These are phyloP conservation scores for Sphaerodactylus townsendi DNA, from an alignment of 2,113 vertebrate species.

Conservation along the genomic window DNA sequence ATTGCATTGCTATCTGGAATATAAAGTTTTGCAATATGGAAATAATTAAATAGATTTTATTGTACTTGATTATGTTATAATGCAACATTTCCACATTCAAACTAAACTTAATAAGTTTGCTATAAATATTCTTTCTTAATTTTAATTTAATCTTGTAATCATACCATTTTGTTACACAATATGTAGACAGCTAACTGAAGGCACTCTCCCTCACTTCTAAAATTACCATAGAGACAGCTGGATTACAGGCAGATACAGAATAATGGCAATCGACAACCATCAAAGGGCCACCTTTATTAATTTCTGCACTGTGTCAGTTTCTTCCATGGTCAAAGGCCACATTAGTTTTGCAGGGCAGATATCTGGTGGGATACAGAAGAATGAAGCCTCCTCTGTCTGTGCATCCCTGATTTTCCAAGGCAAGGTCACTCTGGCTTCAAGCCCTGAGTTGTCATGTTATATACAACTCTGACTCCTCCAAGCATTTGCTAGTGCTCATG, in stretches of 20 bases:
- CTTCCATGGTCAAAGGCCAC: too few relatives aligned
- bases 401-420: too few relatives aligned
- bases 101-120: slow-evolving; percentile 42
- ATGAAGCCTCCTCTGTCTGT: too few relatives aligned
- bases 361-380: too few relatives aligned
- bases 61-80: slow-evolving; percentile 24
- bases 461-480: too few relatives aligned
- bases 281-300: too few relatives aligned
- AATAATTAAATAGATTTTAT: slow-evolving; percentile 19
- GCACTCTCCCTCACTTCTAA: slow-evolving; percentile 20
- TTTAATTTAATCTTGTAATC: slow-evolving; percentile 52
- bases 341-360: too few relatives aligned
- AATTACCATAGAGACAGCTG: background rate
- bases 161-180: background rate
- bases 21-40: slow-evolving; percentile 9
- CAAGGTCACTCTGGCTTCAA: too few relatives aligned
- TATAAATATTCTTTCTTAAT: slow-evolving; percentile 51
- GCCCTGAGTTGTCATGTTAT: too few relatives aligned
- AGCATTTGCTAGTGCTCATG: too few relatives aligned
- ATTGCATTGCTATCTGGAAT: background rate
- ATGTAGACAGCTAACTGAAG: background rate
- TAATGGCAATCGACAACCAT: too few relatives aligned
- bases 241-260: background rate
- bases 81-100: slow-evolving; percentile 39
- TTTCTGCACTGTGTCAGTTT: too few relatives aligned